Evolutionary conservation across 2,888 invertebrate species (phyloP), one percentile per base, ranked within the genome.

Genomic region (Metellina segmentata): DNA sequence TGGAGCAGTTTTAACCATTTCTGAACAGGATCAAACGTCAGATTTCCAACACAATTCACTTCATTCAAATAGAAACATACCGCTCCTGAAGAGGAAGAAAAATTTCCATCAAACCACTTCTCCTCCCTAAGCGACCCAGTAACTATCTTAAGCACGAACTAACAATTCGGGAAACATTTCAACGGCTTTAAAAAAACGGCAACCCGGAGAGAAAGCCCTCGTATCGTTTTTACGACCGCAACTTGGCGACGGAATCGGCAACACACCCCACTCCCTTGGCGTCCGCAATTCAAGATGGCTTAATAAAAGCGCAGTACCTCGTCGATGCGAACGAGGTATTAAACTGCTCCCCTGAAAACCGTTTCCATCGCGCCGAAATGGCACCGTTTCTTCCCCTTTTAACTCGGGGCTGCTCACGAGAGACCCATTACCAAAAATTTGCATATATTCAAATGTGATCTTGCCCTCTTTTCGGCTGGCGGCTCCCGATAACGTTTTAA

Each of bases 391-490:
- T 34, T 4, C 34, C 34, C 81, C 81, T 69, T 69, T 69, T 13
- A 70, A 34, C 61, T 61, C 61, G 20, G 69, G 81, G 61, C 19
- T 81, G 61, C 81, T 75, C 82, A 51, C 11, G 75, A 48, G 81
- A 81, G 75, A 13, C 74, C 85, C 81, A 86, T 82, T 90, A 79
- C 81, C 77, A n/a, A 82, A 90, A 90, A 90, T 90, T 90, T 90
- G 90, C 86, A 86, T 90, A 86, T 90, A 90, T 90, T 90, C 90
- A 86, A 90, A 90, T 90, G 82, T 20, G 51, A 48, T 78, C 70
- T 86, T 71, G 19, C 79, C 71, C 34, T 75, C 61, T 75, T 48
- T 16, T 34, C 51, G 77, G 19, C 90, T 90, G 90, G 53, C 75
- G 52, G 49, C 16, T 34, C 19, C 70, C 90, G 90, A 90, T 90